Evolutionary conservation across 2,113 vertebrate genomes (phyloP).

Genomic region (Donacobius atricapilla): DNA sequence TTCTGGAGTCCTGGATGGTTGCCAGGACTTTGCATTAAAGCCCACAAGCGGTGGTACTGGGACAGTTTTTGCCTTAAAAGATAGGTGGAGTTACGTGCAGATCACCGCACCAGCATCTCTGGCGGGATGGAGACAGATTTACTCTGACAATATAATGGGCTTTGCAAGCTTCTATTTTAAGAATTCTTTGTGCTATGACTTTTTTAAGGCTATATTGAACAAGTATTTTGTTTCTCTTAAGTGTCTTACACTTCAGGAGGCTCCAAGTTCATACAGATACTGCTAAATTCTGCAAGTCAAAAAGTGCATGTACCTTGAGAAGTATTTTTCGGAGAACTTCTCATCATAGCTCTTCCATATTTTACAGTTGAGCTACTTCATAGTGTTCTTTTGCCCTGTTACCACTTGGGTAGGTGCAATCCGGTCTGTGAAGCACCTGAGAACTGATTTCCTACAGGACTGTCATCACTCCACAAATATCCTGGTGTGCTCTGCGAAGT

Average conservation of each 20-base stretch:
- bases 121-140: slow-evolving; percentile 6
- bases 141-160: slow-evolving; percentile 43
- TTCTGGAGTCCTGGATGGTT: background rate
- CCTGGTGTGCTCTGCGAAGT: background rate
- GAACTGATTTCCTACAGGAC: background rate
- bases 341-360: background rate
- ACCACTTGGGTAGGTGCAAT: background rate
- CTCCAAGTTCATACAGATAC: background rate
- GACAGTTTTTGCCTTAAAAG: slow-evolving; percentile 21
- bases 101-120: slow-evolving; percentile 19
- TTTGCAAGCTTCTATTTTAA: slow-evolving; percentile 58
- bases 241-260: background rate
- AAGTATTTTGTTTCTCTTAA: slow-evolving; percentile 19
- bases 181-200: slow-evolving; percentile 3
- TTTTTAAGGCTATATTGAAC: background rate
- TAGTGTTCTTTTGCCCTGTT: background rate
- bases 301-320: accelerated
- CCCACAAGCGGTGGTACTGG: background rate
- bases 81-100: slow-evolving; percentile 2
- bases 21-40: slow-evolving; percentile 15
- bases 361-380: background rate
- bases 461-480: background rate
- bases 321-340: background rate
- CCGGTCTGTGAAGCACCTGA: background rate
- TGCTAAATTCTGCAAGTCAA: background rate